Conservation (phyloP, 2,888 invertebrate species). For the Drosophila barbarae region DNA sequence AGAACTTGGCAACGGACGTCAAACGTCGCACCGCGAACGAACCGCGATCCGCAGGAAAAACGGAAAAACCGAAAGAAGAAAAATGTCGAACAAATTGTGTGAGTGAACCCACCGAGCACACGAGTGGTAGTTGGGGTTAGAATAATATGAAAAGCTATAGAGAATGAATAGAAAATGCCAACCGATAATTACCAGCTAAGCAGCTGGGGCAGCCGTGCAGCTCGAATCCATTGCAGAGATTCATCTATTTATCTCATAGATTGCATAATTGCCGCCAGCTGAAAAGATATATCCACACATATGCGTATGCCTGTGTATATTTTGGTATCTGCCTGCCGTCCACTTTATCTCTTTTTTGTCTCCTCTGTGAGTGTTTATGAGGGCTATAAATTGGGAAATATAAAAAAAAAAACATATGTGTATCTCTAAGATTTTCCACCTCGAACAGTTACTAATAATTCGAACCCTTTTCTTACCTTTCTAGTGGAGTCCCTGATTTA, state of each 20-base stretch:
- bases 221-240: conserved; percentile 28
- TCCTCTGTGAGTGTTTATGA: conserved; percentile 42
- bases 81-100: conserved; percentile 68
- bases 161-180: conserved; percentile 37
- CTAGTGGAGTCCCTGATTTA: conserved; percentile 97
- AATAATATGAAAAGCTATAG: conserved; percentile 24
- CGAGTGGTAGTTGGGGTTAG: conserved; percentile 8
- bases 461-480: conserved; percentile 76
- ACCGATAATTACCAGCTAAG: conserved; percentile 55
- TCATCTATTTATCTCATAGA: conserved; percentile 52
- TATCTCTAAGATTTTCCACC: background rate
- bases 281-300: conserved; percentile 45
- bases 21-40: conserved; percentile 55
- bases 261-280: conserved; percentile 64
- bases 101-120: conserved; percentile 39
- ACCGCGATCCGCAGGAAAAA: conserved; percentile 47
- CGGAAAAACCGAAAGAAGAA: conserved; percentile 23
- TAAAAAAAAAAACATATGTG: conserved; percentile 3
- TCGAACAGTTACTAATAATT: conserved; percentile 4
- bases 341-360: conserved; percentile 42
- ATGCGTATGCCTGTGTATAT: conserved; percentile 23
- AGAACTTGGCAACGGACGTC: conserved; percentile 68
- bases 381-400: conserved; percentile 12
- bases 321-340: conserved; percentile 53
- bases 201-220: conserved; percentile 13